Conservation (phyloP, 2,888 invertebrate genomes). For the Dolomedes plantarius region DNA sequence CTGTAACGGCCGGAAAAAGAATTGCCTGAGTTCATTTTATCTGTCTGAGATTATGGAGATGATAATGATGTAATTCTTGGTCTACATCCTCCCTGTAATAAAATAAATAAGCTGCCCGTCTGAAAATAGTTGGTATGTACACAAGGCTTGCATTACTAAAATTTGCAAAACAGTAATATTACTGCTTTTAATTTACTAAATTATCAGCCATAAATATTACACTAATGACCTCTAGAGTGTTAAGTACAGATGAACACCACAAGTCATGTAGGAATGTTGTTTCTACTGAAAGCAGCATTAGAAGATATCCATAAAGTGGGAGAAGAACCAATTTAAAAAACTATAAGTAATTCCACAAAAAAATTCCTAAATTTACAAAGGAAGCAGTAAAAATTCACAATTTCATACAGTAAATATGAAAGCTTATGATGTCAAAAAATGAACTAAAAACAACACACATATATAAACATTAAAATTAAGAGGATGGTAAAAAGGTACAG, state of each 20-base stretch:
- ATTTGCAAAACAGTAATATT: constrained; percentile 69
- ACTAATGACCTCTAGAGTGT: constrained; percentile 69
- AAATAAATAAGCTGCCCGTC: constrained; percentile 72
- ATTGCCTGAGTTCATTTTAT: constrained; percentile 70
- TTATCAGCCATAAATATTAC: constrained; percentile 71
- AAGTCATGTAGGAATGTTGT: constrained; percentile 71
- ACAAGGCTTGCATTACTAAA: constrained; percentile 72
- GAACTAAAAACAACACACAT: constrained; percentile 41
- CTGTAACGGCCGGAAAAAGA: constrained; percentile 63
- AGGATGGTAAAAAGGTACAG: constrained; percentile 29
- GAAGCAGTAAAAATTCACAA: constrained; percentile 29
- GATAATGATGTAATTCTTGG: constrained; percentile 71
- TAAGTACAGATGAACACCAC: constrained; percentile 72
- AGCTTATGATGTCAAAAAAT: constrained; percentile 37
- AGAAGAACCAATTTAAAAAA: constrained; percentile 4
- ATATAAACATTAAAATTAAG: constrained; percentile 49
- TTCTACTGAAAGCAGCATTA: constrained; percentile 69
- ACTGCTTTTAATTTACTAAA: constrained; percentile 65
- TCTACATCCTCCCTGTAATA: constrained; percentile 71
- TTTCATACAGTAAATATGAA: constrained; percentile 52
- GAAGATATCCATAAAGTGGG: constrained; percentile 17
- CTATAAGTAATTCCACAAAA: constrained; percentile 12
- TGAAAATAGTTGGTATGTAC: constrained; percentile 72
- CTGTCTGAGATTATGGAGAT: constrained; percentile 61
- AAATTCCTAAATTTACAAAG: constrained; percentile 36